These are phyloP conservation scores for Patiria miniata DNA, from an alignment of 35 echinoderm and acorn worm genomes.

Conservation along the genomic window DNA sequence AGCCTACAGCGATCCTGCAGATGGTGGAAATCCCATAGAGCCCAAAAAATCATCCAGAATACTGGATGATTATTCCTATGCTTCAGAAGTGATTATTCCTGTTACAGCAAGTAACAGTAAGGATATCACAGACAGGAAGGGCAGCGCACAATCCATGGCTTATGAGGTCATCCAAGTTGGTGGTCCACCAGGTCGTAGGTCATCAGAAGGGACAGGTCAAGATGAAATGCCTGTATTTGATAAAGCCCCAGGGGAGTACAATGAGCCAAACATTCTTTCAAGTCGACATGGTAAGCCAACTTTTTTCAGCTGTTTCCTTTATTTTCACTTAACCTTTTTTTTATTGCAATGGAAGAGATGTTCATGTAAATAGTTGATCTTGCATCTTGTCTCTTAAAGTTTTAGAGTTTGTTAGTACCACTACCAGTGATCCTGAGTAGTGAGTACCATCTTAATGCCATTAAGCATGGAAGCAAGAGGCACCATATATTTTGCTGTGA, in stretches of 20 bases:
- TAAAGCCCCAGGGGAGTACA: background rate
- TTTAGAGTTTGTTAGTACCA: too few relatives aligned
- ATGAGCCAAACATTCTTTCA: background rate
- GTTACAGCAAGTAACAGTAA: background rate
- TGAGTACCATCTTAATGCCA: too few relatives aligned
- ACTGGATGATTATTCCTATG: constrained; percentile 15
- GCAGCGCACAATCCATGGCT: background rate
- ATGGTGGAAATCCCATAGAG: background rate
- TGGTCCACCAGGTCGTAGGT: background rate
- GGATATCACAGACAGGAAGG: background rate
- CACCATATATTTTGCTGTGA: too few relatives aligned
- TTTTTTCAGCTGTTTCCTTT: background rate
- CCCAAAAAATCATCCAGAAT: background rate
- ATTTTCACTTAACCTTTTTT: too few relatives aligned
- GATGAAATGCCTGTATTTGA: constrained; percentile 1
- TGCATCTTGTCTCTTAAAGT: too few relatives aligned
- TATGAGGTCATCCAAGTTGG: constrained; percentile 4
- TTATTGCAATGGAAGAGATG: too few relatives aligned
- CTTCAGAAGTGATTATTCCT: background rate
- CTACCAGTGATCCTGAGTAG: too few relatives aligned
- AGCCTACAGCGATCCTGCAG: background rate
- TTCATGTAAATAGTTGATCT: too few relatives aligned
- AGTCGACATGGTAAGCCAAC: background rate
- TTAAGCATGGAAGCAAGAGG: too few relatives aligned
- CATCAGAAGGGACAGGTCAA: background rate